phyloP scores from a whole-genome alignment of 1,140 invertebrate species.

The Venustaconcha ellipsiformis region DNA sequence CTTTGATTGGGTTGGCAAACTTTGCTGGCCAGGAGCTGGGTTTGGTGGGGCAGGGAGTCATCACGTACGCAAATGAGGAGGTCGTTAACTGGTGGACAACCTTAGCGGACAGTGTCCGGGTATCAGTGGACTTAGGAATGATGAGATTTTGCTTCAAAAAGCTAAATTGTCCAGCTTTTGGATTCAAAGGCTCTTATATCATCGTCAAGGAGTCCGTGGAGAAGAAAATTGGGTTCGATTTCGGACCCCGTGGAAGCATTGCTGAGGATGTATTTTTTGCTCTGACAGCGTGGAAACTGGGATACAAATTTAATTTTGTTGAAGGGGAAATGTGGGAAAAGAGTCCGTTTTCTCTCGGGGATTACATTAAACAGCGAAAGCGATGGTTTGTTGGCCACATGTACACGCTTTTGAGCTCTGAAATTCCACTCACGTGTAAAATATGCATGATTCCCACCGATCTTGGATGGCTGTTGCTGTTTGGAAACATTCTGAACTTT shows the following conservation, averaged over 20 bases:
- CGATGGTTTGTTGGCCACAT: constrained; percentile 80
- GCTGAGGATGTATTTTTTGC: constrained; percentile 97
- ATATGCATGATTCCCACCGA: constrained; percentile 25
- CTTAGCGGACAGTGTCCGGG: constrained; percentile 94
- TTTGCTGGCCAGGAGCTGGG: constrained; percentile 94
- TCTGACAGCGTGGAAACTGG: constrained; percentile 80
- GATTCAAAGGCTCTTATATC: constrained; percentile 83
- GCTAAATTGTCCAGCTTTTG: constrained; percentile 95
- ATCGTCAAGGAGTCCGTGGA: constrained; percentile 85
- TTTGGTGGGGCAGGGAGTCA: constrained; percentile 96
- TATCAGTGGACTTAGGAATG: constrained; percentile 92
- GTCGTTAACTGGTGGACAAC: constrained; percentile 97
- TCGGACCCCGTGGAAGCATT: constrained; percentile 93
- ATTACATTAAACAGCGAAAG: constrained; percentile 96
- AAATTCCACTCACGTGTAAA: constrained; percentile 26
- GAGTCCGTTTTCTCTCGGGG: constrained; percentile 92
- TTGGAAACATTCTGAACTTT: constrained; percentile 22
- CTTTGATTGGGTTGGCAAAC: constrained; percentile 89
- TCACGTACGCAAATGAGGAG: constrained; percentile 96
- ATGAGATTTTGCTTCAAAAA: constrained; percentile 91
- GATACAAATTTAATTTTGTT: constrained; percentile 69
- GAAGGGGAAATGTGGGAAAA: constrained; percentile 95
- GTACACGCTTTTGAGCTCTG: constrained; percentile 23
- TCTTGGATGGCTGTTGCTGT: constrained; percentile 18
- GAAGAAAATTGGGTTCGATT: constrained; percentile 91